Conservation (phyloP, 1,140 invertebrate species). For the Drosophila novamexicana region DNA sequence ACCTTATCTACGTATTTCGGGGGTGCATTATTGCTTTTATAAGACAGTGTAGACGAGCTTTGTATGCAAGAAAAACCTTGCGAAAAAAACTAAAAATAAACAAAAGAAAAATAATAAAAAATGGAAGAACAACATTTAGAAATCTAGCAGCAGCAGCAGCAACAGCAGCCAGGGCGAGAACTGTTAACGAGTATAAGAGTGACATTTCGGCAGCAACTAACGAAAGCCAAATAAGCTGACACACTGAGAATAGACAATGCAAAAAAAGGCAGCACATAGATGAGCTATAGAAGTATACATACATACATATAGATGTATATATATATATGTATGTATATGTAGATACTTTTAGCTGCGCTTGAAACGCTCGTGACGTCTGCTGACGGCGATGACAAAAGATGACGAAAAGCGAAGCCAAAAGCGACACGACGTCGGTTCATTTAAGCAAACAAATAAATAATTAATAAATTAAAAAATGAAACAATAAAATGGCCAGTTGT, state of each 20-base stretch:
- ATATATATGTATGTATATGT: background rate
- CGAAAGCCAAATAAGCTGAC: slow-evolving; percentile 10
- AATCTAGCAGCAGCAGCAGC: slow-evolving; percentile 9
- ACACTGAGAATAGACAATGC: slow-evolving; percentile 6
- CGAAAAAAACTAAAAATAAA: slow-evolving; percentile 14
- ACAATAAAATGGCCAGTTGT: slow-evolving; percentile 42
- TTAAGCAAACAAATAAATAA: slow-evolving; percentile 64
- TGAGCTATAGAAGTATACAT: slow-evolving; percentile 15
- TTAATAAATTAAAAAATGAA: slow-evolving; percentile 71
- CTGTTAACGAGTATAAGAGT: slow-evolving; percentile 38
- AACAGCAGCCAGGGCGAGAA: background rate
- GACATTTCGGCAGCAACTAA: slow-evolving; percentile 27
- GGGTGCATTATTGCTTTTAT: no score
- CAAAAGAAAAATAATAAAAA: slow-evolving; percentile 5
- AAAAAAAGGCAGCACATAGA: slow-evolving; percentile 13
- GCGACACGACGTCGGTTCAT: slow-evolving; percentile 43
- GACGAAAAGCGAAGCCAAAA: slow-evolving; percentile 31
- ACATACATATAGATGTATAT: slow-evolving; percentile 5
- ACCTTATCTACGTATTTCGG: no score
- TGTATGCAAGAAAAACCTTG: no score
- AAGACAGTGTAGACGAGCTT: no score
- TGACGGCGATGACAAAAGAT: slow-evolving; percentile 42
- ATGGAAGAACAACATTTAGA: background rate
- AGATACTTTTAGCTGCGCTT: slow-evolving; percentile 13
- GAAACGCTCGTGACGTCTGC: slow-evolving; percentile 52